Percentiles rank a stretch among this genome's conserved stretches.
Conservation (phyloP, 2,888 invertebrate genomes). For the Fabriciana adippe region DNA sequence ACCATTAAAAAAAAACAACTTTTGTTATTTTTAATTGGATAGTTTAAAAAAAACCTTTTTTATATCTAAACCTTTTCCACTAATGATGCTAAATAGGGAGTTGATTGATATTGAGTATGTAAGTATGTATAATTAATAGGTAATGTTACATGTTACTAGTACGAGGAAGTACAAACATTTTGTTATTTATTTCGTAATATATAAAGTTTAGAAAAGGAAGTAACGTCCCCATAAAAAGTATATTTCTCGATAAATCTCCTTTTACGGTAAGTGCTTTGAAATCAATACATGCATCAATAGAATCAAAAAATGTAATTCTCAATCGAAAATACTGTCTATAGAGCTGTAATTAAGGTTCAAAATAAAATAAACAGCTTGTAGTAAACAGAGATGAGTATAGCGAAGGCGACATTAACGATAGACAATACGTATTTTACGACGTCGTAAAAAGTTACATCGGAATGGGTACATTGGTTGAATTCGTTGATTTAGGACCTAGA, state of each 20-base stretch:
- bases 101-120: too few species aligned
- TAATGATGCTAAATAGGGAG: too few species aligned
- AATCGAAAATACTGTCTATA: slow-evolving; percentile 12
- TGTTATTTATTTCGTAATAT: not conserved
- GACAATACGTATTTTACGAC: slow-evolving; percentile 43
- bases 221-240: slow-evolving; percentile 20
- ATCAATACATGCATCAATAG: slow-evolving; percentile 25
- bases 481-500: slow-evolving; percentile 17
- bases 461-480: slow-evolving; percentile 27
- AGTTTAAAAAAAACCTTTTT: too few species aligned
- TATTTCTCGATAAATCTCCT: slow-evolving; percentile 22
- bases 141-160: not conserved
- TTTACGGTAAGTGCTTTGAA: slow-evolving; percentile 26
- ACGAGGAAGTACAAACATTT: not conserved
- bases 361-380: slow-evolving; percentile 5
- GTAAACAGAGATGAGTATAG: slow-evolving; percentile 36
- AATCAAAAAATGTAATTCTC: slow-evolving; percentile 1
- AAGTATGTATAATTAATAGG: too few species aligned
- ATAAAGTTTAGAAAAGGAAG: slow-evolving; percentile 13
- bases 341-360: slow-evolving; percentile 1
- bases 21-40: too few species aligned
- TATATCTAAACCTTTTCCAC: too few species aligned
- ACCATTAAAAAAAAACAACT: too few species aligned
- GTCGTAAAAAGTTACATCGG: slow-evolving; percentile 42
- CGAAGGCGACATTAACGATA: slow-evolving; percentile 42